Evolutionary conservation across 2,888 invertebrate species (phyloP), one percentile per base, ranked within the genome.

Genomic region (Ashinkailepas kermadecensis): DNA sequence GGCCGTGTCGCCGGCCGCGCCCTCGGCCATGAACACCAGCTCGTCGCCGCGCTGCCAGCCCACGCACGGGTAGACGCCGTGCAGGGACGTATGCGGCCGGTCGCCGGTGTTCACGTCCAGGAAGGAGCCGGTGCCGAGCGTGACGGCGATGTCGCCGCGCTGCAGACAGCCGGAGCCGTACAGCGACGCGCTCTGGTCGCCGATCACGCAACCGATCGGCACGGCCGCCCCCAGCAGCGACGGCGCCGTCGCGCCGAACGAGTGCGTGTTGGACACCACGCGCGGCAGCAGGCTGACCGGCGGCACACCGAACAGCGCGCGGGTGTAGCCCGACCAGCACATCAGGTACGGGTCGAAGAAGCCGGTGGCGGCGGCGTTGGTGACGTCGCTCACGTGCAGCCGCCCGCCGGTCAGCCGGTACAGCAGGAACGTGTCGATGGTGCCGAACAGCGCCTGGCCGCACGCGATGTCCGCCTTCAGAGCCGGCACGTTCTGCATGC

Each of bases 91-190:
- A 86, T 94, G 94, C 0, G 96, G 93, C 83, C 89, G 87, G 0
- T 86, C 84, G 0, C 94, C 94, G 0, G 96, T 95, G 86, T 95
- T 93, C 64, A 96, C 91, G 87, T 96, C 92, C 78, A 97, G 88
- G 88, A 97, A 97, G 0, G 94, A 93, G 0, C 97, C 97, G 0
- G 97, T 97, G 0, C 97, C 97, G 89, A 97, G 90, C 0, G 96
- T 96, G 4, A 96, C 89, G 87, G 96, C 97, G 1, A 95, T 90
- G 86, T 94, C 93, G 57, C 94, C 94, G 0, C 90, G 88, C 7
- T 91, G 88, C 86, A 94, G 94, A 86, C 95, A 94, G 83, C 94
- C 93, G 0, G 94, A 93, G 10, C 96, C 97, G 90, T 94, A 95
- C 89, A 95, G 91, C 0, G 96, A 94, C 0, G 96, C 94, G 6